Evolutionary conservation across 2,113 vertebrate species (phyloP).

Genomic region (Sylvietta virens): DNA sequence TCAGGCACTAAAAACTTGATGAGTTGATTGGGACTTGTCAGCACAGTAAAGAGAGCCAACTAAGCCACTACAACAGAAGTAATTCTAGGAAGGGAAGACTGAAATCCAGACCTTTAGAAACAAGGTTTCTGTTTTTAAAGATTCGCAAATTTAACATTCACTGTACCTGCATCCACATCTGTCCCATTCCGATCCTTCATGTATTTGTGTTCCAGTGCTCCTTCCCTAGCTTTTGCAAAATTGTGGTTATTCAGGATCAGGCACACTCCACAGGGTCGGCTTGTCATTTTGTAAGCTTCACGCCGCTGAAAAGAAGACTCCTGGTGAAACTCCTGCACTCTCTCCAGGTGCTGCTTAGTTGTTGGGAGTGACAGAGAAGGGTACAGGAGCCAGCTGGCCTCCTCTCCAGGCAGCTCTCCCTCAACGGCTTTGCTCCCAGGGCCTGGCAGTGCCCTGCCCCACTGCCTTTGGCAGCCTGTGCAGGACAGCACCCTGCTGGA

Average conservation of each 20-base stretch:
- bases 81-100: neutral
- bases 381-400: neutral
- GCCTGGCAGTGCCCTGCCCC: neutral
- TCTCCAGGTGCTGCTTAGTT: neutral
- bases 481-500: neutral
- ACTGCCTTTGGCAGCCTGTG: neutral
- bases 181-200: constrained; percentile 69
- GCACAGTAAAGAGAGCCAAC: neutral
- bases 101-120: neutral
- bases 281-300: constrained; percentile 74
- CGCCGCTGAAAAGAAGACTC: neutral
- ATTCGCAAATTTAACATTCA: rapidly evolving
- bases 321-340: neutral
- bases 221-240: constrained; percentile 61
- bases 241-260: constrained; percentile 84
- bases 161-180: constrained; percentile 74
- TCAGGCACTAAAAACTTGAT: neutral
- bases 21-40: neutral
- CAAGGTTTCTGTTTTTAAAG: neutral
- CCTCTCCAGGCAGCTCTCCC: neutral
- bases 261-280: constrained; percentile 76
- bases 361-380: neutral
- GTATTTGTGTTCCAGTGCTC: neutral
- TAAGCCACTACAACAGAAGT: neutral
- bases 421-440: neutral